Evolutionary conservation across 37 sponge, comb jelly and placozoan genomes (phyloP), one percentile per base, ranked within the genome.

Genomic region (Ianthella basta): DNA sequence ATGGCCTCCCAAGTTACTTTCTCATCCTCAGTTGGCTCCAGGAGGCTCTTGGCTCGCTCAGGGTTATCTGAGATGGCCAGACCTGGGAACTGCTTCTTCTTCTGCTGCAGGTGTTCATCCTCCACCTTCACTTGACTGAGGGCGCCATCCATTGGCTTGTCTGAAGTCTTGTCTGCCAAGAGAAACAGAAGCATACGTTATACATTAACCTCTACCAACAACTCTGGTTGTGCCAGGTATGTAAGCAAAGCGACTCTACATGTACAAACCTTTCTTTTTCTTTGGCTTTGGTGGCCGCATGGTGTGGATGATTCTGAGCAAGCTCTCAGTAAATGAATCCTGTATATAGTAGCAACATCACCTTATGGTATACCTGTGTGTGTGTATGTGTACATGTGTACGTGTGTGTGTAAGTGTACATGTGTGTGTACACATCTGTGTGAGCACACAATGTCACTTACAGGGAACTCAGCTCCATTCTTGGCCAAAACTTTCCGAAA

Each of bases 401-500:
- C 8, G 50, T 44, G 50, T 44, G 3, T 44, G 50, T 44, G 50
- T 44, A 8, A 10, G 50, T 44, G 50, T 44, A 8, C 8, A 8
- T 44, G 50, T 44, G 50, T 44, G 50, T 44, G 50, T 44, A 8
- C 8, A 8, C 8, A 8, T 44, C 6, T 44, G 50, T 44, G 50
- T 44, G 50, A 44, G 50, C 50, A 44, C 50, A 44, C 50, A 44
- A 44, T n/a, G 15, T 20, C 32, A 75, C 92, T 75, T 65, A 92
- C 98, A 40, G 98, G 91, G 63, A 98, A 92, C 27, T 98, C 96
- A 18, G 96, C 99, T 84, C 96, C 99, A 88, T 98, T 96, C 60
- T 98, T 89, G 20, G 68, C 41, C 63, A 98, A 88, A 19, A 84
- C 86, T 27, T 84, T 82, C 57, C 89, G 92, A 81, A 98, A 98